Base-by-base conservation (phyloP, 1,140 invertebrate genomes). In the Trichoplusia ni region DNA sequence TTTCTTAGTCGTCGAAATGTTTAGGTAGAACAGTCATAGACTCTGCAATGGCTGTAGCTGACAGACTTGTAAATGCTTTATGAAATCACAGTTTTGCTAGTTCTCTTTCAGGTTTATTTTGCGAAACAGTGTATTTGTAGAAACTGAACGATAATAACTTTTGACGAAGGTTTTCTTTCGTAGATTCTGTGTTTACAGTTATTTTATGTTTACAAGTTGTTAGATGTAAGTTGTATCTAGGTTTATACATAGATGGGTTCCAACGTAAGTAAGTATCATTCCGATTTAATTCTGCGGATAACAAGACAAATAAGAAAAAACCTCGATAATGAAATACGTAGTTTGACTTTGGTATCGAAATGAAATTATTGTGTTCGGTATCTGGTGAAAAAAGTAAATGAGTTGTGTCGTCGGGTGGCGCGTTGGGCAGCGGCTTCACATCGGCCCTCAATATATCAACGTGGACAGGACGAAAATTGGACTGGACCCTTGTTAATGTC, bases 401-500 rank as follows among this genome's bases (percentile, higher is more conserved):
- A 82, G 71, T 84, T 82, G 80, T 77, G 72, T 77, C 76, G 75
- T 77, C 75, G 67, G 69, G 29, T 75, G 69, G 73, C 64, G 74
- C 33, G 33, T 59, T 42, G 51, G 54, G 40, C 23, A 19, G 13
- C 59, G 65, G 72, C 72, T 71, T 78, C 77, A 62, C 83, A 75
- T 80, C 74, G 80, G 69, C 75, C 84, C 79, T 82, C 84, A 81
- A 88, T 88, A 88, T 86, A 90, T 88, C 85, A 90, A 89, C 71
- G 79, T 71, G 79, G 86, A 90, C 86, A 90, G 85, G 77, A 86
- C 81, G 85, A 86, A 88, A 89, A 89, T 89, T 89, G 86, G 85
- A 84, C 81, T 81, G 78, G 85, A 89, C 86, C 86, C 86, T 84
- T 88, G 86, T 89, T 89, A 89, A 89, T 88, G 84, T 89, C 80